A percentile compares a stretch with the other conserved stretches of the same genome.
phyloP scores from a whole-genome alignment of 2,113 vertebrate species.

The Pituophis catenifer region DNA sequence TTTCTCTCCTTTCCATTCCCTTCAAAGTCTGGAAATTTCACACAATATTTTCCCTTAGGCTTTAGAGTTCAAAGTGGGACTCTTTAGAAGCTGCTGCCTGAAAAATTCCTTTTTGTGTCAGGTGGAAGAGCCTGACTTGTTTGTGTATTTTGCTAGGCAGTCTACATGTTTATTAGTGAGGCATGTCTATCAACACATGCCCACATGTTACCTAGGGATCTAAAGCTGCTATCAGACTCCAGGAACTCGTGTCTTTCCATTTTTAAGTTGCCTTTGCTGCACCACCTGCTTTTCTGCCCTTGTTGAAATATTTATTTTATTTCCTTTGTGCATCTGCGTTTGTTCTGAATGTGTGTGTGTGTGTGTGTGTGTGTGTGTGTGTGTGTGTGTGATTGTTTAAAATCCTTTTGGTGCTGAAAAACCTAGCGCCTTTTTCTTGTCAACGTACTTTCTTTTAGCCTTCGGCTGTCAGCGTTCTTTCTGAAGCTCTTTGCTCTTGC shows the following conservation, averaged over 20 bases:
- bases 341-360: background rate
- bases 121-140: conserved; percentile 22
- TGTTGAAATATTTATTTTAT: conserved; percentile 12
- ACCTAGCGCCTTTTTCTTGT: background rate
- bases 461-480: conserved; percentile 17
- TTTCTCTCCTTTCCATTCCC: background rate
- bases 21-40: conserved; percentile 25
- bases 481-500: conserved; percentile 1
- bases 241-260: conserved; percentile 2
- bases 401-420: background rate
- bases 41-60: conserved; percentile 42
- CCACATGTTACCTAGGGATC: background rate
- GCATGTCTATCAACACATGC: conserved; percentile 11
- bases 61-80: conserved; percentile 33
- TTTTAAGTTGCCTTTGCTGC: conserved; percentile 22
- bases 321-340: background rate
- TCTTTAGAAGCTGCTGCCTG: conserved; percentile 37
- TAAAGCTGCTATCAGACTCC: background rate
- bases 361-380: background rate
- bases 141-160: conserved; percentile 38
- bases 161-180: conserved; percentile 43
- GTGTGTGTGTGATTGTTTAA: background rate
- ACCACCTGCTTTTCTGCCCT: conserved; percentile 11
- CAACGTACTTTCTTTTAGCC: conserved; percentile 21
- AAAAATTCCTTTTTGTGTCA: conserved; percentile 35